These are phyloP conservation scores for Oscheius sp. DNA, from an alignment of 2,888 invertebrate species.

Conservation along the genomic window DNA sequence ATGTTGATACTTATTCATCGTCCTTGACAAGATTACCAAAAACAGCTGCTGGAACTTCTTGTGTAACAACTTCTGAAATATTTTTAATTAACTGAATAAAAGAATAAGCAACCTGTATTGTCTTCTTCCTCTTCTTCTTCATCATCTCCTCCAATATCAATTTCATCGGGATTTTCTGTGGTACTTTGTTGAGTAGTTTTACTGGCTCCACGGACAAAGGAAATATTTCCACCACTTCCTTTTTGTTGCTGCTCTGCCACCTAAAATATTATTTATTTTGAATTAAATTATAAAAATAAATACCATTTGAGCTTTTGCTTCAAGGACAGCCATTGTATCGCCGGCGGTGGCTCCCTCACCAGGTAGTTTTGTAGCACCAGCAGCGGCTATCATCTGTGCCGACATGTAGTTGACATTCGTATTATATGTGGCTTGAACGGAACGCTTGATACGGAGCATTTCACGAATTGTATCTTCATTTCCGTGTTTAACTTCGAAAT, in stretches of 20 bases:
- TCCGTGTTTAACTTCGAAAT: conserved; percentile 97
- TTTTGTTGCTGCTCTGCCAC: conserved; percentile 31
- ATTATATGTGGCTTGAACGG: conserved; percentile 85
- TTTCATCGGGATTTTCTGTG: conserved; percentile 75
- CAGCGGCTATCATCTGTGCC: conserved; percentile 90
- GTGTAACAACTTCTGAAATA: conserved; percentile 80
- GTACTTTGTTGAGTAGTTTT: conserved; percentile 67
- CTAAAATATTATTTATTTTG: conserved; percentile 20
- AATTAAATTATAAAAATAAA: background rate
- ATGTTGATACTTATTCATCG: background rate
- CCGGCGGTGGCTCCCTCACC: conserved; percentile 29
- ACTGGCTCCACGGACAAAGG: conserved; percentile 81
- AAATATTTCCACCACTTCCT: conserved; percentile 56
- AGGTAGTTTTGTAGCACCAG: conserved; percentile 32
- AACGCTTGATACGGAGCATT: conserved; percentile 83
- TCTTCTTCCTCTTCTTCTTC: conserved; percentile 67
- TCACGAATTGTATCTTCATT: conserved; percentile 96
- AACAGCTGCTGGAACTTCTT: conserved; percentile 88
- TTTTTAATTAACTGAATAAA: background rate
- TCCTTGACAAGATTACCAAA: conserved; percentile 80
- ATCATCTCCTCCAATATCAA: conserved; percentile 73
- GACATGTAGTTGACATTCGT: conserved; percentile 99
- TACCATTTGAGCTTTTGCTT: conserved; percentile 22
- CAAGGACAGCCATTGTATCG: conserved; percentile 34
- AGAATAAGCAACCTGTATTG: background rate